A percentile compares a stretch with the other conserved stretches of the same genome.
Evolutionary conservation across 2,888 invertebrate species (phyloP).

Genomic region (Drosophila quinaria): DNA sequence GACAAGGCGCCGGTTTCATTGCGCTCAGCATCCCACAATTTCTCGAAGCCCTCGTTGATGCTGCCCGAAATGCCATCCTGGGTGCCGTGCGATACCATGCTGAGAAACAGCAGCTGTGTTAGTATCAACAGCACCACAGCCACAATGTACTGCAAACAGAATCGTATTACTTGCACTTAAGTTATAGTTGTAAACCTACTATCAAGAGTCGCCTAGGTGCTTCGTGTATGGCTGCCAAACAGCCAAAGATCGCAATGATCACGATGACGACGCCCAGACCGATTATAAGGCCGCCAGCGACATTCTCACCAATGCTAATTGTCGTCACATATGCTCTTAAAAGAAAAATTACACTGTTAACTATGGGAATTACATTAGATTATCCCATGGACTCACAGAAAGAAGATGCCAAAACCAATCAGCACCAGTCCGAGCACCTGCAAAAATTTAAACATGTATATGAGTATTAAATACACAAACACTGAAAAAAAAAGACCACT

Average conservation of each 20-base stretch:
- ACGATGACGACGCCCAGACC: slow-evolving; percentile 74
- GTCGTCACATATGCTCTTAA: slow-evolving; percentile 48
- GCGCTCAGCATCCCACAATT: slow-evolving; percentile 74
- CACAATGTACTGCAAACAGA: slow-evolving; percentile 62
- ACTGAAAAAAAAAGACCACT: too few relatives aligned
- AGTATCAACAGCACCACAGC: slow-evolving; percentile 71
- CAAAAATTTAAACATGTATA: slow-evolving; percentile 18
- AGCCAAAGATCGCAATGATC: slow-evolving; percentile 78
- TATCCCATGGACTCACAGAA: slow-evolving; percentile 64
- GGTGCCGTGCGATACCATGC: slow-evolving; percentile 82
- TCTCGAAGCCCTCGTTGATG: slow-evolving; percentile 78
- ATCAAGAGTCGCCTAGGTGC: slow-evolving; percentile 68
- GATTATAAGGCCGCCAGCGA: slow-evolving; percentile 80
- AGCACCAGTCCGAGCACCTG: slow-evolving; percentile 78
- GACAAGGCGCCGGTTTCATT: slow-evolving; percentile 74
- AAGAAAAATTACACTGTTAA: slow-evolving; percentile 1
- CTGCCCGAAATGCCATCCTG: slow-evolving; percentile 81
- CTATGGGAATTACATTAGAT: neutral
- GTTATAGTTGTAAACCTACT: slow-evolving; percentile 56
- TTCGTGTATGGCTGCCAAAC: slow-evolving; percentile 80
- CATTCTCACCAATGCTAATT: slow-evolving; percentile 81
- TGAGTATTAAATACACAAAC: neutral
- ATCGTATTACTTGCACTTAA: neutral
- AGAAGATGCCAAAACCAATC: slow-evolving; percentile 81
- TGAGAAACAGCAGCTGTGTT: slow-evolving; percentile 75